Evolutionary conservation across 2,113 vertebrate species (phyloP).

Genomic region (Hippotragus niger): DNA sequence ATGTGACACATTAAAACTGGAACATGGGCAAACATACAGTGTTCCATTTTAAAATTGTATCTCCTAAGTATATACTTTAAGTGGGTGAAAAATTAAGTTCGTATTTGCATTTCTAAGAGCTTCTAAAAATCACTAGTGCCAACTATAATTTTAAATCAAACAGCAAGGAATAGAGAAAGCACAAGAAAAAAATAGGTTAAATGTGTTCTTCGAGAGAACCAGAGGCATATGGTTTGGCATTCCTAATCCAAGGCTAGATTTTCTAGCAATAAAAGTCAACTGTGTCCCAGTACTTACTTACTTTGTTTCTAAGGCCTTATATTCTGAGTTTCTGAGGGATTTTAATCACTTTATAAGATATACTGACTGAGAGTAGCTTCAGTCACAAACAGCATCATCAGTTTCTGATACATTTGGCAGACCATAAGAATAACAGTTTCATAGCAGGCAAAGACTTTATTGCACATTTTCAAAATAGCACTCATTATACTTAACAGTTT

Average conservation of each 20-base stretch:
- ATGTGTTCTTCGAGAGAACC: not conserved
- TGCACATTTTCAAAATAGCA: conserved; percentile 49
- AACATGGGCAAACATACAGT: conserved; percentile 3
- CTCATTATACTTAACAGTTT: conserved; percentile 1
- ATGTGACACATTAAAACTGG: conserved; percentile 40
- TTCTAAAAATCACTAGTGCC: conserved; percentile 22
- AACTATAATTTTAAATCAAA: not conserved
- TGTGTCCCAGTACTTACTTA: not conserved
- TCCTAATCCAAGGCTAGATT: not conserved
- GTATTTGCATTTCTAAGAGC: conserved; percentile 4
- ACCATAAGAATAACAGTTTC: conserved; percentile 8
- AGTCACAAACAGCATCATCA: not conserved
- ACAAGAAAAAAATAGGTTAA: conserved; percentile 29
- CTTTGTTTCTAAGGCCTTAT: conserved; percentile 32
- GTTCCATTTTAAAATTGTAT: conserved; percentile 21
- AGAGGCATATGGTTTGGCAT: not conserved
- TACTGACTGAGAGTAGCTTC: conserved; percentile 20
- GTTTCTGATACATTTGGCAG: not conserved
- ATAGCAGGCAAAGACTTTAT: conserved; percentile 24
- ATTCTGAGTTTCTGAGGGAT: conserved; percentile 28
- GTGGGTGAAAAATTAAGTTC: conserved; percentile 41
- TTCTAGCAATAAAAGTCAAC: conserved; percentile 11
- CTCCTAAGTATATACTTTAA: not conserved
- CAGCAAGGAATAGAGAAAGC: conserved; percentile 39
- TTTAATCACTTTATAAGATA: conserved; percentile 50